phyloP scores from a whole-genome alignment of 2,888 invertebrate genomes.

The Cordilura impudica region DNA sequence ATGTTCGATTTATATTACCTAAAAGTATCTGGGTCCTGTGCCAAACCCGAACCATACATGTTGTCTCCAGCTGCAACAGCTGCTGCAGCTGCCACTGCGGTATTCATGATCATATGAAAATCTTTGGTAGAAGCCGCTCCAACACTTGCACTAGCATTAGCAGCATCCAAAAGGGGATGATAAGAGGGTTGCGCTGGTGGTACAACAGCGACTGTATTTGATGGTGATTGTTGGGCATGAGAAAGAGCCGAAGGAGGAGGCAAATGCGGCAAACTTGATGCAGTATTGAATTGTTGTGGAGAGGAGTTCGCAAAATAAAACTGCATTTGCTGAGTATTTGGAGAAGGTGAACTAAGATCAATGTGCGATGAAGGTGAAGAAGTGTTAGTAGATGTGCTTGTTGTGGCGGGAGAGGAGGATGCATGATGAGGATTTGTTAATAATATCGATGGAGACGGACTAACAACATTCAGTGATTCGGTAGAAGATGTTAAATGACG shows the following conservation, averaged over 20 bases:
- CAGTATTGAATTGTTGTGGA: slow-evolving; percentile 15
- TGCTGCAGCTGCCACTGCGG: slow-evolving; percentile 74
- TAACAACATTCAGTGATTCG: slow-evolving; percentile 77
- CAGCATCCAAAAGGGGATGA: slow-evolving; percentile 73
- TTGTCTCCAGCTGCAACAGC: slow-evolving; percentile 69
- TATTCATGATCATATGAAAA: slow-evolving; percentile 75
- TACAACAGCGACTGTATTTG: slow-evolving; percentile 47
- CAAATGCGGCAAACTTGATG: slow-evolving; percentile 43
- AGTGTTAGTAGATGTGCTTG: slow-evolving; percentile 70
- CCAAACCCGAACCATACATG: slow-evolving; percentile 35
- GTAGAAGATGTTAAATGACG: slow-evolving; percentile 72
- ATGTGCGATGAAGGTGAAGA: slow-evolving; percentile 73
- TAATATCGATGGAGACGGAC: slow-evolving; percentile 70
- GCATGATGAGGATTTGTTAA: slow-evolving; percentile 62
- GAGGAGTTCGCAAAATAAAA: slow-evolving; percentile 48
- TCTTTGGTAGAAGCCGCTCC: slow-evolving; percentile 73
- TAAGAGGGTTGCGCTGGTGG: slow-evolving; percentile 67
- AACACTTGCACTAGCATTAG: slow-evolving; percentile 71
- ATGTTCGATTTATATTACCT: slow-evolving; percentile 72
- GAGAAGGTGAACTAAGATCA: slow-evolving; percentile 73
- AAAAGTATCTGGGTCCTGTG: slow-evolving; percentile 77
- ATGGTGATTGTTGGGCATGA: slow-evolving; percentile 51
- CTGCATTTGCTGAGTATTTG: slow-evolving; percentile 67
- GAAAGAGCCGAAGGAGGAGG: slow-evolving; percentile 31
- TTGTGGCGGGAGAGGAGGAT: slow-evolving; percentile 69